Evolutionary conservation across 2,113 vertebrate genomes (phyloP), one percentile per base, ranked within the genome.

Genomic region (Cyanoliseus patagonus): DNA sequence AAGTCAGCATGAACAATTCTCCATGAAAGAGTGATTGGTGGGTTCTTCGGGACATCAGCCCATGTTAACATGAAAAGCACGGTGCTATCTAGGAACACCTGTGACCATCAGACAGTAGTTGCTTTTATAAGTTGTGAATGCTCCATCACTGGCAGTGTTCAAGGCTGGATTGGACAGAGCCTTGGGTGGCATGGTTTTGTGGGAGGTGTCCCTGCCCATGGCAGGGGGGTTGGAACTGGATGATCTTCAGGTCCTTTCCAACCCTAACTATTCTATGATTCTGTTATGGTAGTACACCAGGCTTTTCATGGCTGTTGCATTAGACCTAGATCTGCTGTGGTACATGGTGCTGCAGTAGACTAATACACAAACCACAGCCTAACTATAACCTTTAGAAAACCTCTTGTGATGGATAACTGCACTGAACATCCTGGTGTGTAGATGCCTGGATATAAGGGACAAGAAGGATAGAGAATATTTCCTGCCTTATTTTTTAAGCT

Each of bases 291-390:
- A 49, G 7, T 28, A 23, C 44, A 27, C 6, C 46, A 5, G 4
- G 64, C 4, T 17, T 49, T 16, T 37, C n/a, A 1, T 19, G 67
- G 22, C 41, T n/a, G 7, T 55, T 69, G 39, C 39, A 3, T n/a
- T 47, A 55, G 62, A 11, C 52, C 12, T 35, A 8, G n/a, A 81
- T 17, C 55, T 88, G 24, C 72, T 55, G 28, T 9, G 35, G 9
- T 24, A 3, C 0, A 0, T 27, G 37, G 10, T 68, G 62, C 31
- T 63, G 10, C 44, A 44, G 27, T 6, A n/a, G 35, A 27, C 6
- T 42, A 9, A 31, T 22, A 1, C 1, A 4, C 41, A 13, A 90
- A 55, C 37, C 37, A 57, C 25, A 35, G 39, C 11, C 39, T 13
- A 64, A 87, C 63, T 12, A 16, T 31, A 92, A 1, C 41, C 46